Conservation (phyloP, 2,888 invertebrate genomes). For the Ormyrus nitidulus region DNA sequence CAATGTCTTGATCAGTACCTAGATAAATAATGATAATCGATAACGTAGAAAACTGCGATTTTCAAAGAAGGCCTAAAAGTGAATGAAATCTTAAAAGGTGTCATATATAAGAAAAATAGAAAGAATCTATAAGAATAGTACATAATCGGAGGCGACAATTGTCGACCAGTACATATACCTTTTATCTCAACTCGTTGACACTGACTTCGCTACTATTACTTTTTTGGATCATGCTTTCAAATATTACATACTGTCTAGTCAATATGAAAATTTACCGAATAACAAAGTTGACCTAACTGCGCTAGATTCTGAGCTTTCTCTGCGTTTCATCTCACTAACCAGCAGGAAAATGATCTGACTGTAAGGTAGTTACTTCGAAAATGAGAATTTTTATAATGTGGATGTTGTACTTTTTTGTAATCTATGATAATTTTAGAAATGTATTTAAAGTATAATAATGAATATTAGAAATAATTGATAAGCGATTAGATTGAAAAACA, state of each 20-base stretch:
- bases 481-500: not conserved
- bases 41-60: conserved; percentile 17
- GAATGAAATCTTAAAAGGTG: conserved; percentile 13
- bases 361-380: conserved; percentile 22
- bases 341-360: conserved; percentile 10
- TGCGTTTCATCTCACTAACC: conserved; percentile 22
- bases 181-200: conserved; percentile 24
- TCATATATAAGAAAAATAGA: conserved; percentile 32
- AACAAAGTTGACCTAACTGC: conserved; percentile 13
- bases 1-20: conserved; percentile 10
- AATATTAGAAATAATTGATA: conserved; percentile 1
- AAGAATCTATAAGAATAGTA: conserved; percentile 25
- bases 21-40: not conserved
- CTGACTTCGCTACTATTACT: conserved; percentile 18
- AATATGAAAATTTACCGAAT: conserved; percentile 39
- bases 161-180: conserved; percentile 11
- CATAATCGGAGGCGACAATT: conserved; percentile 2
- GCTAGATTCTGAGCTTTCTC: conserved; percentile 13
- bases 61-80: conserved; percentile 49
- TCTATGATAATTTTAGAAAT: conserved; percentile 15
- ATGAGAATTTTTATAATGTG: conserved; percentile 28
- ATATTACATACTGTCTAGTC: conserved; percentile 49
- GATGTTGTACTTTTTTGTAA: conserved; percentile 29
- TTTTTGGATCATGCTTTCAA: not conserved
- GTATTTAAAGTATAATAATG: conserved; percentile 10